Percentiles rank a stretch among this genome's conserved stretches.
These are phyloP conservation scores for Micronycteris hirsuta DNA, from an alignment of 2,113 vertebrate genomes.

Conservation along the genomic window DNA sequence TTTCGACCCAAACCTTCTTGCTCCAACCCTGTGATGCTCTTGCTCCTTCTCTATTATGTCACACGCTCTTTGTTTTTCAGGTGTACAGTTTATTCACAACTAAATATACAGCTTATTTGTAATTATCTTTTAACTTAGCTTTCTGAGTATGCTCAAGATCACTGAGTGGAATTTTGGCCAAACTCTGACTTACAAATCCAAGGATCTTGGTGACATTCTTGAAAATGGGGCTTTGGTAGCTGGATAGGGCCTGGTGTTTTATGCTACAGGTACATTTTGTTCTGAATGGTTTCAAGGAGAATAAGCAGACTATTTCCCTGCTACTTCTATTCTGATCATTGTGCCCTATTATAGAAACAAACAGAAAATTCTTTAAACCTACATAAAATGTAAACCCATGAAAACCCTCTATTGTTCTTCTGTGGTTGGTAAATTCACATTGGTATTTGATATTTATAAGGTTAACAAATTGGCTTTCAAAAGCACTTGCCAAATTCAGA, in stretches of 20 bases:
- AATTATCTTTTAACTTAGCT: background rate
- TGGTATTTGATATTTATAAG: conserved; percentile 63
- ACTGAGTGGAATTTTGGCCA: background rate
- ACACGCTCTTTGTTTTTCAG: background rate
- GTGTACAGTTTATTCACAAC: background rate
- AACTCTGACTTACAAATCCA: background rate
- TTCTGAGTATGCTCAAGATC: background rate
- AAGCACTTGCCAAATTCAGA: conserved; percentile 72
- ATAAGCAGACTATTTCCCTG: background rate
- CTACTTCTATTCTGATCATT: background rate
- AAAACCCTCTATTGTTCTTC: conserved; percentile 60
- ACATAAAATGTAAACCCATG: background rate
- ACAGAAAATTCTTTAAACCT: background rate
- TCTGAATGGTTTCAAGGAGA: conserved; percentile 10
- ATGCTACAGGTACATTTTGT: background rate
- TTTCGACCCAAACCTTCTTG: background rate
- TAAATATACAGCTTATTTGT: background rate
- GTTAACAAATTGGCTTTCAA: conserved; percentile 72
- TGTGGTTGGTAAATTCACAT: conserved; percentile 41
- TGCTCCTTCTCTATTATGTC: background rate
- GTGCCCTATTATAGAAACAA: conserved; percentile 21
- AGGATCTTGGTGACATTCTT: background rate
- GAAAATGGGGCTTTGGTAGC: background rate
- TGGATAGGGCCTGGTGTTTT: background rate
- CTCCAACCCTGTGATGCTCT: background rate